phyloP scores from a whole-genome alignment of 2,888 invertebrate species.

The Linnaemya tessellans region DNA sequence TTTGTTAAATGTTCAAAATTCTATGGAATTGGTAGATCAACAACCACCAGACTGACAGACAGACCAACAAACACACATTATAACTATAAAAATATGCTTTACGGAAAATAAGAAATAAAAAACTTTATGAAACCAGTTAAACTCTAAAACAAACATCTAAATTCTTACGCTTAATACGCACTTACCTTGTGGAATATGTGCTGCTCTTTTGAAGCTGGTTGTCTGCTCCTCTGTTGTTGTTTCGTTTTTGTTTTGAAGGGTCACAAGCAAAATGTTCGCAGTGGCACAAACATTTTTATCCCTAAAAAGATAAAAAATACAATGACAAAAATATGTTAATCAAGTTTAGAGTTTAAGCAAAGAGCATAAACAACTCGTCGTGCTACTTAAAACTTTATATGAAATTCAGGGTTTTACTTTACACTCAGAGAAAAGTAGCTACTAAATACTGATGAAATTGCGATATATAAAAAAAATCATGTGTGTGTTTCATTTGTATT shows the following conservation, averaged over 20 bases:
- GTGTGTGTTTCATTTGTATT: not conserved
- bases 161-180: constrained; percentile 48
- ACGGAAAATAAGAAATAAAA: not conserved
- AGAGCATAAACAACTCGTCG: not conserved
- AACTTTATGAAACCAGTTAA: constrained; percentile 45
- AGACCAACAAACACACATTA: constrained; percentile 9
- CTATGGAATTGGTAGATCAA: constrained; percentile 70
- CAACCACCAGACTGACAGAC: constrained; percentile 43
- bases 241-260: constrained; percentile 22
- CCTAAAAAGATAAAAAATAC: constrained; percentile 15
- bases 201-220: constrained; percentile 35
- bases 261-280: constrained; percentile 49
- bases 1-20: constrained; percentile 61
- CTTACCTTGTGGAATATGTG: constrained; percentile 19
- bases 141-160: constrained; percentile 39
- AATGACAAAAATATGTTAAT: constrained; percentile 33
- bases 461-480: not conserved
- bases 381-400: constrained; percentile 22
- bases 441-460: not conserved
- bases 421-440: not conserved
- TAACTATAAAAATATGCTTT: constrained; percentile 29
- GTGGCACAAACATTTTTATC: constrained; percentile 54
- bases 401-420: not conserved
- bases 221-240: constrained; percentile 5
- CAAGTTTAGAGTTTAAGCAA: constrained; percentile 6